Base-by-base conservation (phyloP, 2,888 invertebrate genomes). In the Carabus problematicus region DNA sequence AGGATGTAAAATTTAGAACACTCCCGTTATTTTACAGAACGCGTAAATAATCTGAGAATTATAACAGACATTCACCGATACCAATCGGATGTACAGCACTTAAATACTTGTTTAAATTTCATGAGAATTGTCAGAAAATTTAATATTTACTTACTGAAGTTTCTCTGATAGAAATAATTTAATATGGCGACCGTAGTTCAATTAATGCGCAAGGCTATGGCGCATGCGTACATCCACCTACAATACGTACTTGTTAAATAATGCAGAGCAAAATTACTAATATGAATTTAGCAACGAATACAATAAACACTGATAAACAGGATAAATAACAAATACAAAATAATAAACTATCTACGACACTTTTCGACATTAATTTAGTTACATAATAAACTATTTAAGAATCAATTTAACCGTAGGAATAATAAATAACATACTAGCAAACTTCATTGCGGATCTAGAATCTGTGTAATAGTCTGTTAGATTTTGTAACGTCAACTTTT, bases 141-240 rank as follows among this genome's bases (percentile, higher is more conserved):
- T 52, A 62, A 56, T 69, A 69, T 69, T 69, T 82, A 82, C 82
- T 81, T 81, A 80, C 81, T 79, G 78, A 79, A 80, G 66, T 80
- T 81, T 78, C 81, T 80, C 78, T 78, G 80, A 80, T 80, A 80
- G 80, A 80, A 81, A 80, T 81, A 80, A 80, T 80, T 75, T 79
- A 82, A 82, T 82, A 82, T 82, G 82, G 82, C 82, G 81, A 82
- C 82, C 79, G 70, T 71, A 56, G 64, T 67, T 68, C 54, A 62
- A 62, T 62, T 69, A 61, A 55, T 62, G 62, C 69, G 69, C 69
- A 69, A 41, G 49, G 40, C 19, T 69, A 62, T 55, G 76, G 78
- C 80, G 80, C 80, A 75, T 72, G 75, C 77, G 77, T 75, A 74
- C 9, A 43, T 19, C 56, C 64, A 71, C 71, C 71, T 71, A 72